Percentiles rank a stretch among this genome's conserved stretches.
These are phyloP conservation scores for Neodiprion fabricii DNA, from an alignment of 1,140 invertebrate species.

Conservation along the genomic window DNA sequence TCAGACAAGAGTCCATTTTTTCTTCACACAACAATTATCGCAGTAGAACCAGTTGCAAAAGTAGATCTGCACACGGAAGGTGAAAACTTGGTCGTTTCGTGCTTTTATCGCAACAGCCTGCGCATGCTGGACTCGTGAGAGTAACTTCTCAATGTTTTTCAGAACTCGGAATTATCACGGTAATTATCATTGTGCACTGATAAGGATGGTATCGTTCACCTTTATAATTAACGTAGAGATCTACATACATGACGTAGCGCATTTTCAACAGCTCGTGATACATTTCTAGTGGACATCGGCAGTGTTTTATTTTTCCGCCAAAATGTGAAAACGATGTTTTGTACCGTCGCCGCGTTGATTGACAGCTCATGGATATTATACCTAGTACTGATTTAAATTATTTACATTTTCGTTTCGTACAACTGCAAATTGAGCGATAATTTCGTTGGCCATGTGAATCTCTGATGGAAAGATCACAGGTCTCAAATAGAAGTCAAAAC, in stretches of 20 bases:
- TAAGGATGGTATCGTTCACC: neutral
- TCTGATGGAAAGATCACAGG: neutral
- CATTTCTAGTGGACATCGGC: no score
- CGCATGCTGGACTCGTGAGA: no score
- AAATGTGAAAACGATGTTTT: no score
- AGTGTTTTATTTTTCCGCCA: no score
- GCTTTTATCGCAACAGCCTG: neutral
- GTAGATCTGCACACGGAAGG: neutral
- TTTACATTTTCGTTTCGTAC: no score
- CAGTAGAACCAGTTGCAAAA: neutral
- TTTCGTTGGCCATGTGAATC: constrained; percentile 16
- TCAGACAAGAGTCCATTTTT: neutral
- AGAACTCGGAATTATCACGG: neutral
- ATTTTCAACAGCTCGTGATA: no score
- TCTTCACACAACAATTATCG: neutral
- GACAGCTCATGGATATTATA: no score
- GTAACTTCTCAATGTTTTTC: neutral
- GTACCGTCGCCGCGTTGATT: no score
- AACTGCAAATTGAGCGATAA: neutral
- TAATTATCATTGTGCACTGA: neutral
- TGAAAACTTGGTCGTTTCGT: neutral
- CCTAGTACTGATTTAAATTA: neutral
- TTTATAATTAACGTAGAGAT: no score
- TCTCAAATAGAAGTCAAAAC: neutral
- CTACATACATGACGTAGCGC: no score